These are phyloP conservation scores for Hybognathus amarus DNA, from an alignment of 2,797 vertebrate genomes.

Conservation along the genomic window DNA sequence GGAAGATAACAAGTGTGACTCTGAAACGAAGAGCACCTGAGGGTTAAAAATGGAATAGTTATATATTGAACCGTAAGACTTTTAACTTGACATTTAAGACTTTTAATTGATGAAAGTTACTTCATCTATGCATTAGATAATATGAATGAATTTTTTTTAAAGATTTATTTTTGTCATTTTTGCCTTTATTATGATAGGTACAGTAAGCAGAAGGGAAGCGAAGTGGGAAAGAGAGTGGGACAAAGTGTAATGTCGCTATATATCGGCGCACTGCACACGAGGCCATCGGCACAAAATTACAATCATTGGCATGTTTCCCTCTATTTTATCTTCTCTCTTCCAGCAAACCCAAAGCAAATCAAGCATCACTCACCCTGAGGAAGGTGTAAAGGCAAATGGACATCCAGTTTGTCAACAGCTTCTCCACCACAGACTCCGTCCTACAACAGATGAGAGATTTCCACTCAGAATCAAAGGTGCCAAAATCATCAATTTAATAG, in stretches of 20 bases:
- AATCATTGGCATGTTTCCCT: neutral
- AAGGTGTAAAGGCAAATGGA: slow-evolving; percentile 95
- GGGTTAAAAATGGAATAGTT: no score
- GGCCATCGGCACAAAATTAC: neutral
- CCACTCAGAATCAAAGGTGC: neutral
- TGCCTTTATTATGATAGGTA: no score
- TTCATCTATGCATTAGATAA: neutral
- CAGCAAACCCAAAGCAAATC: neutral
- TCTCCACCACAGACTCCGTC: slow-evolving; percentile 96
- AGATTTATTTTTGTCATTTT: no score
- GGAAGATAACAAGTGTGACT: no score
- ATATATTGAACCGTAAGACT: no score
- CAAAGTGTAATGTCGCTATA: rapidly evolving
- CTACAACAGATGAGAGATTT: slow-evolving; percentile 69
- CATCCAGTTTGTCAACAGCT: slow-evolving; percentile 98
- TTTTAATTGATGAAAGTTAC: no score
- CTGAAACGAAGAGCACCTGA: no score
- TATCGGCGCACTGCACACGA: no score
- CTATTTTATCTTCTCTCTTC: neutral
- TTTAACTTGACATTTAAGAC: no score
- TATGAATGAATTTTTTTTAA: no score
- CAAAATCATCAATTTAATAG: neutral
- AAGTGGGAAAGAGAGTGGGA: no score
- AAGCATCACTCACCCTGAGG: slow-evolving; percentile 83
- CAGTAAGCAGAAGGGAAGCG: no score